Base-by-base conservation (phyloP, 2,888 invertebrate genomes). In the Siphonodentalium dalli region DNA sequence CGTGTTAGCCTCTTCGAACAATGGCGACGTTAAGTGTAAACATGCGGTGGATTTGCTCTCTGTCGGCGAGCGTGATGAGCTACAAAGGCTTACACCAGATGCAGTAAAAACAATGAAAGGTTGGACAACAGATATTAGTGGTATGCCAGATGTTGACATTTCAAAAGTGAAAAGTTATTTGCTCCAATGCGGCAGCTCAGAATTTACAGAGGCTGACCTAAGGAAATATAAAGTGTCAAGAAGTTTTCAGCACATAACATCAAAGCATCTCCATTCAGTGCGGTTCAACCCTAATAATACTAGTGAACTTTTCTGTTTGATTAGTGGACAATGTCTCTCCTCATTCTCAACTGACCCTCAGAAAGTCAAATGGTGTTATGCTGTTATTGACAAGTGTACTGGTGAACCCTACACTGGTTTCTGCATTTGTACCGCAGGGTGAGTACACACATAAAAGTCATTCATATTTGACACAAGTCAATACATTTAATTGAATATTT, bases 341-440 rank as follows among this genome's bases (percentile, higher is more conserved):
- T 53, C 46, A 5, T 46, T 46, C 28, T 46, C 46, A 41, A 8
- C 21, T 18, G 45, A 38, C n/a, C 18, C 18, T 6, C 24, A 31
- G 11, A 13, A 33, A 13, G 39, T 47, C 7, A 53, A 53, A 24
- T 45, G 31, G 29, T 20, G 38, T 3, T 46, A 46, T 40, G 46
- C 37, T 7, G 29, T 53, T 11, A 13, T 53, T 9, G 53, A 53
- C 26, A 27, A 40, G 20, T 9, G n/a, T 7, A 53, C 45, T 27
- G 46, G 46, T 15, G 40, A 46, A 26, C 46, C 53, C 31, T 46
- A 53, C 29, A 46, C 46, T 20, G 53, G 31, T n/a, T 53, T 46
- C 27, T 53, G 53, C 35, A 34, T 26, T 24, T 53, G 53, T 21
- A 53, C 53, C 11, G 46, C 47, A 40, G 46, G 46, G 53, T 46